Evolutionary conservation across 2,888 invertebrate species (phyloP), one percentile per base, ranked within the genome.

Genomic region (Brenthis daphne): DNA sequence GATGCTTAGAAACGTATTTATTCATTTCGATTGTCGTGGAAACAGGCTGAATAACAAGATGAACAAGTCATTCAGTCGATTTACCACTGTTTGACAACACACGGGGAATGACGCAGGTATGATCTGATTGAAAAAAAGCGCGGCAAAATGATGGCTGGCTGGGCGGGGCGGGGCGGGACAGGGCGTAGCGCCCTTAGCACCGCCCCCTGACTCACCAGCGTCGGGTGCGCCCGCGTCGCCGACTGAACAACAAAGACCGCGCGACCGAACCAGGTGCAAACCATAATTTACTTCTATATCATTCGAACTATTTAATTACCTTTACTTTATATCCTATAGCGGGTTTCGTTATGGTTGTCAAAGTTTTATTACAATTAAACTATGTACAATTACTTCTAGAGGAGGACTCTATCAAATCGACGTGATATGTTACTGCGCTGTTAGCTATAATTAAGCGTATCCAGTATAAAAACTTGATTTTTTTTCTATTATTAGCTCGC

Each of bases 141-240:
- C 87, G 87, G 87, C 85, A 88, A 89, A 90, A 88, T 87, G 79
- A 87, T 90, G 88, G 86, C 85, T 84, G 86, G 82, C 77, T 87
- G 90, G 91, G 89, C 88, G 91, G 89, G 77, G 83, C 81, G 84
- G 78, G 82, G 80, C 80, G 80, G 79, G 73, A 74, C 80, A 85
- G 88, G 90, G 90, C 90, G 90, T 88, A 85, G 87, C 88, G 90
- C 90, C 90, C 89, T 88, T 84, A 87, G 90, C 80, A 79, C 83
- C 90, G 90, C 90, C 92, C 89, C 88, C 81, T 89, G 87, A 88
- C 79, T 88, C 87, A 88, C 80, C 74, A 77, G 77, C 79, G 79
- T 67, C 72, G 61, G 67, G 56, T 83, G 86, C 86, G 86, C 83
- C 75, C 51, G 71, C 69, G 66, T 63, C 64, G 66, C 48, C 48